These are phyloP conservation scores for Pararge aegeria DNA, from an alignment of 1,140 invertebrate species.

Conservation along the genomic window DNA sequence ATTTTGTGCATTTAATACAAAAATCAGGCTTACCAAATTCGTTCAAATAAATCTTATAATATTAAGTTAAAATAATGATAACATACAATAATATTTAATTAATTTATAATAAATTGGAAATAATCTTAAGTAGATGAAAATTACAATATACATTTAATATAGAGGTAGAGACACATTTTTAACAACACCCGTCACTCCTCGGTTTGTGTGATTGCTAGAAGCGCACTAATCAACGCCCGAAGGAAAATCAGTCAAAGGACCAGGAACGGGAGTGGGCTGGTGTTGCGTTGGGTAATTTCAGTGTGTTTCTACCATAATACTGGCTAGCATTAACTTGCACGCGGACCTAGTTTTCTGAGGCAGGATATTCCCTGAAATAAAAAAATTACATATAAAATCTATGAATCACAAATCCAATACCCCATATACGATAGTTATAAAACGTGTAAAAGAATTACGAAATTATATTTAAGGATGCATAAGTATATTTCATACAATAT, in stretches of 20 bases:
- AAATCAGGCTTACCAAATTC: not conserved
- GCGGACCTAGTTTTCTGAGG: slow-evolving; percentile 54
- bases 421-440: too few relatives aligned
- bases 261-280: too few relatives aligned
- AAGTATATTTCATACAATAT: too few relatives aligned
- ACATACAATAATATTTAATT: not conserved
- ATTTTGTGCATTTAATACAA: not conserved
- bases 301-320: not conserved
- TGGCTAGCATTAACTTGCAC: slow-evolving; percentile 45
- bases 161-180: too few relatives aligned
- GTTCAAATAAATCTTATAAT: slow-evolving; percentile 1
- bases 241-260: too few relatives aligned
- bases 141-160: slow-evolving; percentile 14
- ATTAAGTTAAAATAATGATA: not conserved
- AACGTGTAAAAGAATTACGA: too few relatives aligned
- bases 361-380: slow-evolving; percentile 58
- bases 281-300: too few relatives aligned
- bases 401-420: not conserved
- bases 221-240: too few relatives aligned
- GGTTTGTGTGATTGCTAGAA: too few relatives aligned
- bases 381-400: not conserved
- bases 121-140: slow-evolving; percentile 18
- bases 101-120: slow-evolving; percentile 24
- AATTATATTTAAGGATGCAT: too few relatives aligned
- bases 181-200: too few relatives aligned